A percentile compares a stretch with the other conserved stretches of the same genome.
Evolutionary conservation across 2,888 invertebrate genomes (phyloP).

Genomic region (Thereva nobilitata): DNA sequence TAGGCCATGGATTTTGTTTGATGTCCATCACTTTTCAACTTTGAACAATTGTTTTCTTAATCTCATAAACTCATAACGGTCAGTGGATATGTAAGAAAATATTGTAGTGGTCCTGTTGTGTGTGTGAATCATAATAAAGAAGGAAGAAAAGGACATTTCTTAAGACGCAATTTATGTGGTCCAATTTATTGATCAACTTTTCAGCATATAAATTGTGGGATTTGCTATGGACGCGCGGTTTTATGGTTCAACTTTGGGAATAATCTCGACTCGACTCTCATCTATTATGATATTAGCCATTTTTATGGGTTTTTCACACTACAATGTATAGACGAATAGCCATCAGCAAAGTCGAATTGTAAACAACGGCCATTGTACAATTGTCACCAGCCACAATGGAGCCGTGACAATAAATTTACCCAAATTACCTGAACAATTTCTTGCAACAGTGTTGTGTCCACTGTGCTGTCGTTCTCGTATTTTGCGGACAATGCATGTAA

Average conservation of each 20-base stretch:
- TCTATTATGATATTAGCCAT: constrained; percentile 41
- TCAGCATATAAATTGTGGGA: constrained; percentile 55
- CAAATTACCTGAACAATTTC: constrained; percentile 32
- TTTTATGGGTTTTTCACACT: constrained; percentile 32
- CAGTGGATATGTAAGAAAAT: too few species aligned
- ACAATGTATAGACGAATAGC: constrained; percentile 33
- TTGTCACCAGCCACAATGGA: constrained; percentile 38
- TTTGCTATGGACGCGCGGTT: constrained; percentile 44
- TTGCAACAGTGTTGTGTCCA: constrained; percentile 31
- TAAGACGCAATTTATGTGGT: not conserved
- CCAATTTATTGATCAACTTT: constrained; percentile 56
- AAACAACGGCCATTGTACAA: constrained; percentile 38
- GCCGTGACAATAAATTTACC: constrained; percentile 37
- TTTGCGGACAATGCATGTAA: too few species aligned
- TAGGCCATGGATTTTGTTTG: too few species aligned
- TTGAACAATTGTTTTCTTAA: too few species aligned
- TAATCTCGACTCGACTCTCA: constrained; percentile 4
- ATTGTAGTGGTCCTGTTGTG: too few species aligned
- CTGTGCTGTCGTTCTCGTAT: not conserved
- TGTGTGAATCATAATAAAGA: too few species aligned
- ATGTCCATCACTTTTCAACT: too few species aligned
- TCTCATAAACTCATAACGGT: too few species aligned
- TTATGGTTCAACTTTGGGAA: constrained; percentile 23
- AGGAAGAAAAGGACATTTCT: too few species aligned
- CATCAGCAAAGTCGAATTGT: constrained; percentile 30